phyloP scores from a whole-genome alignment of 2,113 vertebrate species.

The Loxodonta africana region DNA sequence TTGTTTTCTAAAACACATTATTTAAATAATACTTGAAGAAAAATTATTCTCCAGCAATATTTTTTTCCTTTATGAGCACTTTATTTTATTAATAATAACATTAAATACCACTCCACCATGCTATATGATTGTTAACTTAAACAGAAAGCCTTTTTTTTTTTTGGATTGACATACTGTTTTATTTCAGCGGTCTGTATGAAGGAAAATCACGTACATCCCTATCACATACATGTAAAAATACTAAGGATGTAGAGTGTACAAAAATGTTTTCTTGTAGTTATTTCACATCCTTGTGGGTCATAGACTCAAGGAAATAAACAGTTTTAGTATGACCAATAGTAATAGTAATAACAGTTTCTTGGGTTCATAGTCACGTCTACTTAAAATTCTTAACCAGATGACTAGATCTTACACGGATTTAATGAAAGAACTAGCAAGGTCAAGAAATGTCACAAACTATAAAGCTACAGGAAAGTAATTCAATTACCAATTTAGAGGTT shows the following conservation, averaged over 20 bases:
- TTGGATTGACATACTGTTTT: conserved; percentile 97
- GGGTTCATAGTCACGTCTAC: conserved; percentile 90
- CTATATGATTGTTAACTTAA: background rate
- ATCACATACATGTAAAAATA: conserved; percentile 99
- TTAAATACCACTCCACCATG: background rate
- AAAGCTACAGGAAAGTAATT: conserved; percentile 96
- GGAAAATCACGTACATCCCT: conserved; percentile 98
- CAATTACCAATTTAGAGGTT: conserved; percentile 92
- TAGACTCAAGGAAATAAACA: conserved; percentile 92
- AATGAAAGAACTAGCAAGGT: conserved; percentile 94
- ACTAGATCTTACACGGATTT: conserved; percentile 92
- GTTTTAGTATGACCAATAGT: conserved; percentile 91
- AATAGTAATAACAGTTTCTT: conserved; percentile 90
- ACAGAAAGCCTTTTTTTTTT: background rate
- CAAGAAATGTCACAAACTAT: conserved; percentile 95
- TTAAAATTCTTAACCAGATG: conserved; percentile 92
- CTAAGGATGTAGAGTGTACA: conserved; percentile 99
- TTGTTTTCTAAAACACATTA: background rate
- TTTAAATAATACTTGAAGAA: background rate
- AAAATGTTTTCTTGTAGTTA: conserved; percentile 95
- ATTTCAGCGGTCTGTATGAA: conserved; percentile 98
- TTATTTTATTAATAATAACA: background rate
- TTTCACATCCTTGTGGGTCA: conserved; percentile 94
- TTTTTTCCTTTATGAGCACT: background rate
- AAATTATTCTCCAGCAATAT: background rate